phyloP scores from a whole-genome alignment of 2,888 invertebrate genomes.

The Neoascia interrupta region DNA sequence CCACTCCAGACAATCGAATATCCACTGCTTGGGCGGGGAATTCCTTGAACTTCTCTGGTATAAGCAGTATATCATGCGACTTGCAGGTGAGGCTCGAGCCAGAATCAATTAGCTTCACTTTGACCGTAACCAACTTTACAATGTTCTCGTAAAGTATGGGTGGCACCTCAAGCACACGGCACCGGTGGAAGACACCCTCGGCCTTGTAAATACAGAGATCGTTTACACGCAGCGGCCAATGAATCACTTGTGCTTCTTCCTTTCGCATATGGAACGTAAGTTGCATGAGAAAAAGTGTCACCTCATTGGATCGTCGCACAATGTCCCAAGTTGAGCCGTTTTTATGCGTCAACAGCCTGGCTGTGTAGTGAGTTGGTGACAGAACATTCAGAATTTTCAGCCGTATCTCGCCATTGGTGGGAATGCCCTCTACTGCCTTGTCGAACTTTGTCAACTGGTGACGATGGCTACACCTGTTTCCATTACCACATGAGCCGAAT shows the following conservation, averaged over 20 bases:
- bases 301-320: slow-evolving; percentile 71
- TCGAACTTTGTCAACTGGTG: slow-evolving; percentile 83
- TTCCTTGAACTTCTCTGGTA: slow-evolving; percentile 81
- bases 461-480: slow-evolving; percentile 82
- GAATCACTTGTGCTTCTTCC: slow-evolving; percentile 70
- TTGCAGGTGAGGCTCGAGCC: slow-evolving; percentile 80
- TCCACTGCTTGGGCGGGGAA: slow-evolving; percentile 81
- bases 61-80: slow-evolving; percentile 75
- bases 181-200: slow-evolving; percentile 81
- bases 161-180: slow-evolving; percentile 80
- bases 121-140: slow-evolving; percentile 67
- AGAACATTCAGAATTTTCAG: slow-evolving; percentile 70
- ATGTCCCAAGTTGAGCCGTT: slow-evolving; percentile 62
- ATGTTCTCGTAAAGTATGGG: slow-evolving; percentile 72
- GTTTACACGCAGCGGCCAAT: slow-evolving; percentile 80
- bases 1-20: slow-evolving; percentile 80
- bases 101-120: slow-evolving; percentile 83
- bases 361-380: slow-evolving; percentile 84
- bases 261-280: slow-evolving; percentile 72
- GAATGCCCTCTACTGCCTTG: slow-evolving; percentile 71
- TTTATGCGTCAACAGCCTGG: slow-evolving; percentile 80
- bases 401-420: slow-evolving; percentile 42
- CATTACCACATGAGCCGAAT: slow-evolving; percentile 84
- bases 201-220: slow-evolving; percentile 82
- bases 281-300: slow-evolving; percentile 71